A percentile compares a stretch with the other conserved stretches of the same genome.
Conservation (phyloP, 1,140 invertebrate species). For the Euura lappo region DNA sequence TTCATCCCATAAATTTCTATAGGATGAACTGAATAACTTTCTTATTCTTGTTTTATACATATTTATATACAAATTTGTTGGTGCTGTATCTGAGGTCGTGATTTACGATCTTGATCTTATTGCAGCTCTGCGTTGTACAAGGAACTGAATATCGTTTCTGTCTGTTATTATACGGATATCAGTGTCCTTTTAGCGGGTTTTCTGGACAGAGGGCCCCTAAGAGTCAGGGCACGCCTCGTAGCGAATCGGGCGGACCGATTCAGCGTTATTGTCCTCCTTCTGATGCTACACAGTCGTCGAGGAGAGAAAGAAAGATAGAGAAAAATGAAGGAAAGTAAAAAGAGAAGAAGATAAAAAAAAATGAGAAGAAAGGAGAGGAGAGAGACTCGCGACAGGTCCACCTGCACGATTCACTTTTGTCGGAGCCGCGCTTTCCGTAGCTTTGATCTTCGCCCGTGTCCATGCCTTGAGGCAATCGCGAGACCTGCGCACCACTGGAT, state of each 20-base stretch:
- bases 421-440: constrained; percentile 13
- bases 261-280: constrained; percentile 10
- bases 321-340: too few species aligned
- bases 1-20: background rate
- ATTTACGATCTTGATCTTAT: too few species aligned
- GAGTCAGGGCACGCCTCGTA: constrained; percentile 8
- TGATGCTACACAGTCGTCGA: too few species aligned
- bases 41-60: too few species aligned
- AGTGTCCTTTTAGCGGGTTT: constrained; percentile 14
- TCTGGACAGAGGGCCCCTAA: background rate
- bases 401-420: constrained; percentile 19
- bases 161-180: constrained; percentile 16
- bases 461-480: too few species aligned
- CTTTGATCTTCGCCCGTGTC: constrained; percentile 16
- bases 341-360: background rate
- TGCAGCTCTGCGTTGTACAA: too few species aligned
- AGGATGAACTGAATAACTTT: too few species aligned
- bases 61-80: too few species aligned
- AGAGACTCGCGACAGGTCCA: constrained; percentile 14
- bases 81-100: too few species aligned
- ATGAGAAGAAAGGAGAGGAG: background rate
- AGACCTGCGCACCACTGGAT: too few species aligned
- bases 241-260: constrained; percentile 11
- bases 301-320: background rate
- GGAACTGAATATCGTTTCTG: too few species aligned